Evolutionary conservation across 2,888 invertebrate genomes (phyloP).

Genomic region (Apamea monoglypha): DNA sequence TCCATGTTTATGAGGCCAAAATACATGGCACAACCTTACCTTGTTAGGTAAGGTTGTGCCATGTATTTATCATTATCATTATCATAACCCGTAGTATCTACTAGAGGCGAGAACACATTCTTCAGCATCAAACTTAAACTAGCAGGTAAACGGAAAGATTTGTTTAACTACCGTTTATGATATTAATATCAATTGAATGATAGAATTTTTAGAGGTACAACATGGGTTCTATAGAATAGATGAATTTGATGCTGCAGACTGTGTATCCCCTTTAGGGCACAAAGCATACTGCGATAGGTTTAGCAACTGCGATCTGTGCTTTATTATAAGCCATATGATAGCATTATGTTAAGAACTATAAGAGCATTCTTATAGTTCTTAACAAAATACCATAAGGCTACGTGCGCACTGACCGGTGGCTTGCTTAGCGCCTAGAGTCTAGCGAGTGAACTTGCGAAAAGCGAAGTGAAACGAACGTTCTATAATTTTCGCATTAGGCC

Average conservation of each 20-base stretch:
- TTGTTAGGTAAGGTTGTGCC: no score
- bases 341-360: background rate
- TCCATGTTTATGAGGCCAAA: background rate
- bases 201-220: background rate
- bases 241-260: constrained; percentile 20
- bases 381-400: background rate
- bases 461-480: no score
- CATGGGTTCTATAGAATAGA: background rate
- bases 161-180: background rate
- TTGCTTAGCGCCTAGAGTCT: background rate
- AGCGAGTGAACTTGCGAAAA: background rate
- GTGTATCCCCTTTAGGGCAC: background rate
- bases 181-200: background rate
- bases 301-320: background rate
- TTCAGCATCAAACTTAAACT: constrained; percentile 23
- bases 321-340: background rate
- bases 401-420: background rate
- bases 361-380: background rate
- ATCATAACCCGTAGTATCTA: constrained; percentile 44
- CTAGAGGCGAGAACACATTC: constrained; percentile 6
- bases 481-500: background rate
- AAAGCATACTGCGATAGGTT: constrained; percentile 2
- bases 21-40: background rate
- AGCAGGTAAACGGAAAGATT: background rate
- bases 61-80: no score